Percentiles rank a stretch among this genome's conserved stretches.
Conservation (phyloP, 2,113 vertebrate genomes). For the Antigone vipio region DNA sequence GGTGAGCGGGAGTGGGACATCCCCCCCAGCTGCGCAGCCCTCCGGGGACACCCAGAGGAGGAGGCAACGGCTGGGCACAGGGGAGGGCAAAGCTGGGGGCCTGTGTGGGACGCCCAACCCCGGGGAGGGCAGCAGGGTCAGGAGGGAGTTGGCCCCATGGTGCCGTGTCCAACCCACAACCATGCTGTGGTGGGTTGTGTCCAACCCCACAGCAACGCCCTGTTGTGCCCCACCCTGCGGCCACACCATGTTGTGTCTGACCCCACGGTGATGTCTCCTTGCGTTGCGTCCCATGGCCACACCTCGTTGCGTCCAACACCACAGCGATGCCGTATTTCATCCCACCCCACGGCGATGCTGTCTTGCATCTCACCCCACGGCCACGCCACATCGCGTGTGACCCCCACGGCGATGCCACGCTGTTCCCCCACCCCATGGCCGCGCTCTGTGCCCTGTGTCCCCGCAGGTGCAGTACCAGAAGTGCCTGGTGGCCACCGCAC, state of each 20-base stretch:
- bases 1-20: slow-evolving; percentile 46
- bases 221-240: not conserved
- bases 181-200: fast-evolving
- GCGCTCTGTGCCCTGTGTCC: not conserved
- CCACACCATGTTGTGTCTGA: not conserved
- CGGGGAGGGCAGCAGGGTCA: not conserved
- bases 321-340: too few species aligned
- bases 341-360: too few species aligned
- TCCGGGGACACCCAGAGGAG: not conserved
- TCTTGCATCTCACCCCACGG: too few species aligned
- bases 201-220: not conserved
- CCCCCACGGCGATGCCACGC: too few species aligned
- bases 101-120: too few species aligned
- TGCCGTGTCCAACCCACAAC: fast-evolving
- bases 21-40: not conserved
- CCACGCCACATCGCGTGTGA: too few species aligned
- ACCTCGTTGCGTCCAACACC: too few species aligned
- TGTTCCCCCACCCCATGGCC: too few species aligned
- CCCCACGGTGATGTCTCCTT: fast-evolving
- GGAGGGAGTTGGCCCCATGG: fast-evolving
- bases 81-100: too few species aligned
- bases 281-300: not conserved
- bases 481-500: slow-evolving; percentile 89
- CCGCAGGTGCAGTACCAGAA: slow-evolving; percentile 92
- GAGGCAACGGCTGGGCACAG: not conserved